phyloP scores from a whole-genome alignment of 2,888 invertebrate genomes.

The Cheilosia vernalis region DNA sequence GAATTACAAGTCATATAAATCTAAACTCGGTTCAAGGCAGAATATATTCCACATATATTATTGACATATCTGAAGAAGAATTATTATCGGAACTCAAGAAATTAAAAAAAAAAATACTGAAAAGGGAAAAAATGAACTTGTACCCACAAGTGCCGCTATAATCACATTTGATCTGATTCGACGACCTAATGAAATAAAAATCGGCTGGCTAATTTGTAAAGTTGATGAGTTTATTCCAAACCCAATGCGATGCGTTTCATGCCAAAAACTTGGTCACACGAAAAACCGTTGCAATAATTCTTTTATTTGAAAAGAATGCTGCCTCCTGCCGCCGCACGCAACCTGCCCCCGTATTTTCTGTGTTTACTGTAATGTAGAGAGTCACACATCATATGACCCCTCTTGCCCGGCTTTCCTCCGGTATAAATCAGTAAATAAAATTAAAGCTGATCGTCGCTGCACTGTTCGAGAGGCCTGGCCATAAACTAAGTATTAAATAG shows the following conservation, averaged over 20 bases:
- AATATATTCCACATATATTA: slow-evolving; percentile 18
- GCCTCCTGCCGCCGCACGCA: slow-evolving; percentile 20
- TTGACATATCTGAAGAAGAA: slow-evolving; percentile 21
- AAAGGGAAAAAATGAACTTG: background rate
- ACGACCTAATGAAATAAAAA: slow-evolving; percentile 10
- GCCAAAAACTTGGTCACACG: slow-evolving; percentile 31
- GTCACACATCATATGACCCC: slow-evolving; percentile 10
- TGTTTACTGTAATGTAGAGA: slow-evolving; percentile 34
- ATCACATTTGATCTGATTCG: slow-evolving; percentile 22
- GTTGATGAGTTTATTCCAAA: slow-evolving; percentile 44
- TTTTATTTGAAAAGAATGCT: slow-evolving; percentile 18
- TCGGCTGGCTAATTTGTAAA: slow-evolving; percentile 33
- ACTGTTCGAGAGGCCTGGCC: too few species aligned
- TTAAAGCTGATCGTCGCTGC: too few species aligned
- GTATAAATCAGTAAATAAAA: too few species aligned
- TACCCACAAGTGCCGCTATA: slow-evolving; percentile 20
- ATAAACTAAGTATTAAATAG: too few species aligned
- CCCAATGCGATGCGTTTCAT: slow-evolving; percentile 35
- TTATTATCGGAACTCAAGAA: slow-evolving; percentile 13
- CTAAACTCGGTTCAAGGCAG: slow-evolving; percentile 28
- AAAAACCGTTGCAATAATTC: slow-evolving; percentile 36
- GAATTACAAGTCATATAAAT: background rate
- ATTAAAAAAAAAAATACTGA: slow-evolving; percentile 23
- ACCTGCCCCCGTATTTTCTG: slow-evolving; percentile 23
- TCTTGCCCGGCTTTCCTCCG: slow-evolving; percentile 6